phyloP scores from a whole-genome alignment of 2,113 vertebrate genomes.

The Lepidothrix coronata region DNA sequence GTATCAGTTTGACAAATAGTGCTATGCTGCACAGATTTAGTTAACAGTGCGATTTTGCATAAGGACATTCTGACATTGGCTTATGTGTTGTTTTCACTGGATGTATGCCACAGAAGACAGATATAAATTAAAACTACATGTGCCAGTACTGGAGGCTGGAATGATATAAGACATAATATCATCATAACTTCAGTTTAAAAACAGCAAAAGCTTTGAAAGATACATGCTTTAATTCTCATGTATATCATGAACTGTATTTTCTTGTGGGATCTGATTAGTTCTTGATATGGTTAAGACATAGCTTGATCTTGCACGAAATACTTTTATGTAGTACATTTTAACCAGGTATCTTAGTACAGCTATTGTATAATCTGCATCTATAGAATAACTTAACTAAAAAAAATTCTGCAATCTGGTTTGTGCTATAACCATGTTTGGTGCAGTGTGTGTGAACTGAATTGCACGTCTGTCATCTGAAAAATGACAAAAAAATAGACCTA shows the following conservation, averaged over 20 bases:
- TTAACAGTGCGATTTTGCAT: neutral
- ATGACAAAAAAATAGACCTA: neutral
- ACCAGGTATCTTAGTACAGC: neutral
- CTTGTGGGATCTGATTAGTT: neutral
- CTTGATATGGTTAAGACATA: neutral
- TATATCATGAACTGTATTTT: neutral
- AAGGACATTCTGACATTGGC: neutral
- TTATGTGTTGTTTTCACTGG: neutral
- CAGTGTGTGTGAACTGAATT: neutral
- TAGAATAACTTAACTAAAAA: neutral
- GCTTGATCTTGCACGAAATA: neutral
- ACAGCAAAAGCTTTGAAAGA: neutral
- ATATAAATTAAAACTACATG: neutral
- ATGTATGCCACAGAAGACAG: neutral
- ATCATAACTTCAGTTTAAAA: neutral
- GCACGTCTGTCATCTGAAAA: neutral
- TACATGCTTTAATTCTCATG: neutral
- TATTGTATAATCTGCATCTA: neutral
- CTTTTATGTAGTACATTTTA: neutral
- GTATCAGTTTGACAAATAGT: neutral
- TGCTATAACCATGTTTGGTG: neutral
- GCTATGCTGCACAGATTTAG: neutral
- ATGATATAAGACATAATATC: neutral
- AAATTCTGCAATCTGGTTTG: neutral
- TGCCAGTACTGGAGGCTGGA: neutral